Percentiles rank a stretch among this genome's conserved stretches.
phyloP scores from a whole-genome alignment of 2,888 invertebrate species.

The Zaprionus obscuricornis region DNA sequence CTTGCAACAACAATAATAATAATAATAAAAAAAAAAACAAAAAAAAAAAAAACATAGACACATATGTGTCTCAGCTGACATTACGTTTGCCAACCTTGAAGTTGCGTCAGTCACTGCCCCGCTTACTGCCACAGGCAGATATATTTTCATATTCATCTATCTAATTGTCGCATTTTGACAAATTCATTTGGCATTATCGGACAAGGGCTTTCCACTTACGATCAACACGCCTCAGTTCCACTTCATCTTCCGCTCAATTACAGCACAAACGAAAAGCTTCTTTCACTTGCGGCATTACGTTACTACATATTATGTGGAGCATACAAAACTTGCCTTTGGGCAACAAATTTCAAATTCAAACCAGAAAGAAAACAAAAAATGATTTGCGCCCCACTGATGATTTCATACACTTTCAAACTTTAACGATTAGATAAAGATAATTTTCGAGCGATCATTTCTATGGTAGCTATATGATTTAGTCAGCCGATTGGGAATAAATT shows the following conservation, averaged over 20 bases:
- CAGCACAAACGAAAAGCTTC: constrained; percentile 37
- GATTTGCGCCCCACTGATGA: too few relatives aligned
- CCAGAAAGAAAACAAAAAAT: too few relatives aligned
- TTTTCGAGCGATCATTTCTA: too few relatives aligned
- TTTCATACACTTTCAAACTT: too few relatives aligned
- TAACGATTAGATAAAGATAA: too few relatives aligned
- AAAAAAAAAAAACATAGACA: too few relatives aligned
- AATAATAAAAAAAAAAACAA: background rate
- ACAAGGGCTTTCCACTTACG: background rate
- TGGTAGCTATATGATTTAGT: too few relatives aligned
- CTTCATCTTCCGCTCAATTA: constrained; percentile 38
- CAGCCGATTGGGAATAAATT: too few relatives aligned
- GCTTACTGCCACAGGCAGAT: constrained; percentile 17
- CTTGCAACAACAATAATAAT: constrained; percentile 18
- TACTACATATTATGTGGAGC: constrained; percentile 62
- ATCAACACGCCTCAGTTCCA: constrained; percentile 38
- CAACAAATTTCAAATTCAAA: rapidly evolving
- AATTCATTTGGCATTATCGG: constrained; percentile 59
- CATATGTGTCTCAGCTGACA: background rate
- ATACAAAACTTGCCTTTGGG: constrained; percentile 35
- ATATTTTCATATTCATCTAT: constrained; percentile 23
- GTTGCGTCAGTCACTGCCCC: constrained; percentile 51
- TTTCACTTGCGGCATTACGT: constrained; percentile 67
- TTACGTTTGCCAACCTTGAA: constrained; percentile 58
- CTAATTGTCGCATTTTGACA: constrained; percentile 73